Evolutionary conservation across 2,797 vertebrate genomes (phyloP).

Genomic region (Macropodus opercularis): DNA sequence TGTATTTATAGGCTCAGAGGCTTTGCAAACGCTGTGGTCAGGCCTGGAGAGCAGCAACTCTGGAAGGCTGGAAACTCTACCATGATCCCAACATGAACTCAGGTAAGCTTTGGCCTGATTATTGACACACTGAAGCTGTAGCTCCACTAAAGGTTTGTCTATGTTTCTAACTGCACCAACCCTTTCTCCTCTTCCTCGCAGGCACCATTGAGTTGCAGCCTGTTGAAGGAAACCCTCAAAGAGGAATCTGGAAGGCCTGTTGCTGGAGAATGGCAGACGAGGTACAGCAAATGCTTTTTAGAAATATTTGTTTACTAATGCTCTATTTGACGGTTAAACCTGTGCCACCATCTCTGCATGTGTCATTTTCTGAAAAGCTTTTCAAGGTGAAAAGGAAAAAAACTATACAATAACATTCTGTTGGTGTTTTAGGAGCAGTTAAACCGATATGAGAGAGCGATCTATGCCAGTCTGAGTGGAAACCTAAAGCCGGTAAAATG

Average conservation of each 20-base stretch:
- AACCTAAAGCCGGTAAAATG: conserved; percentile 91
- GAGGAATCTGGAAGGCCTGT: conserved; percentile 95
- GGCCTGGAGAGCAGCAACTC: conserved; percentile 97
- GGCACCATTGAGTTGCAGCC: conserved; percentile 83
- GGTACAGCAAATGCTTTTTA: conserved; percentile 65
- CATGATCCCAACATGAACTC: conserved; percentile 93
- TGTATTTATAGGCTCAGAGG: conserved; percentile 87
- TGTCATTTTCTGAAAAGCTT: background rate
- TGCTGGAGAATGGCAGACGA: conserved; percentile 98
- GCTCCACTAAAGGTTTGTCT: no score
- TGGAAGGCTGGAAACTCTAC: conserved; percentile 98
- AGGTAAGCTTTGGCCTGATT: conserved; percentile 73
- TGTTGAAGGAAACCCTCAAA: conserved; percentile 96
- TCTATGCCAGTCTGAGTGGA: conserved; percentile 94
- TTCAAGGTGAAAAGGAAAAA: background rate
- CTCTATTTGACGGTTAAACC: background rate
- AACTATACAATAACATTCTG: background rate
- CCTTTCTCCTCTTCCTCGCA: conserved; percentile 19
- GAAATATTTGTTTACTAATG: background rate
- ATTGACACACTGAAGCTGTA: background rate
- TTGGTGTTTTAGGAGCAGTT: conserved; percentile 87
- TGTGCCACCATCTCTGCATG: background rate
- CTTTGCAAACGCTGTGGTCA: conserved; percentile 96
- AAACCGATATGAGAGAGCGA: conserved; percentile 91
- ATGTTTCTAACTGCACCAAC: background rate